Base-by-base conservation (phyloP, 1,140 invertebrate species). In the Saccostrea glomerata region DNA sequence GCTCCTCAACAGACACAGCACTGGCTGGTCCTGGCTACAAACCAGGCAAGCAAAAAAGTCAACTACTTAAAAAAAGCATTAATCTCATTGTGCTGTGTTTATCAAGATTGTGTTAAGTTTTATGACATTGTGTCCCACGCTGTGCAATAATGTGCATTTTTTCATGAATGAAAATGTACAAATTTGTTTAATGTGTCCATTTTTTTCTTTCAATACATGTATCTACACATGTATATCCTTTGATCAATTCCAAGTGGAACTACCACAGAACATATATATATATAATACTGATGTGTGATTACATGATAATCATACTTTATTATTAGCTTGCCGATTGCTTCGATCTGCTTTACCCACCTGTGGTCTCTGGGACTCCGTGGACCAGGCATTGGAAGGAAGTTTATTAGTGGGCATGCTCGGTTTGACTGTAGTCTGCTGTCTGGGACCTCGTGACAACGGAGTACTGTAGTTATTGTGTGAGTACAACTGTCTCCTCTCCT, bases 401-500 rank as follows among this genome's bases (percentile, higher is more conserved):
- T 73, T 73, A 36, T 47, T 66, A 13, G 56, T 20, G 15, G 86
- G 86, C 12, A 47, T 82, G 55, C 55, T 82, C 15, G 86, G 86
- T 82, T 87, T 87, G 20, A 56, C 40, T 55, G 40, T 23, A 2
- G 82, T 54, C n/a, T 47, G 82, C 23, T 23, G 82, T 23, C 47
- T 55, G 20, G 82, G 11, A 15, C 55, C 47, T n/a, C 70, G 11
- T 25, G 70, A 36, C 11, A 77, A 77, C 70, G 36, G 70, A 66
- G 30, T 84, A 23, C 30, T 86, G 40, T 73, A 82, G 30, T 73
- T 86, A 70, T 87, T 86, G 40, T 77, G 70, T 15, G 70, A 77
- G 70, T 77, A 77, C 70, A 90, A 90, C 20, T 89, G 87, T 4
- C 89, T 87, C 47, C 91, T 86, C 73, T 90, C 91, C 63, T 92